Evolutionary conservation across 2,888 invertebrate genomes (phyloP).

Genomic region (Antheraea yamamai): DNA sequence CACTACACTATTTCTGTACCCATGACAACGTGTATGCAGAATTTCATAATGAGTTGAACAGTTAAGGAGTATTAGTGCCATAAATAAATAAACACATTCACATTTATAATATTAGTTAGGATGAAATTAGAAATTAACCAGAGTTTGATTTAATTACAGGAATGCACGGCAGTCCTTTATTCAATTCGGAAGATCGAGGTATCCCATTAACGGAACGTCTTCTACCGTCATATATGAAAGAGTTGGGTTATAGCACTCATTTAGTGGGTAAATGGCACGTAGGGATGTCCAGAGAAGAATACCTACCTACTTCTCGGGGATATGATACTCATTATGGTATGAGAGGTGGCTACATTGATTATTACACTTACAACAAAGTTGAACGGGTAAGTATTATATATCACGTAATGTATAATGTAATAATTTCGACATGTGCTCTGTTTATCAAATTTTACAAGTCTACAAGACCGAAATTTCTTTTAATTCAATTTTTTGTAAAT

Average conservation of each 20-base stretch:
- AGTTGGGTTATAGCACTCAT: conserved; percentile 89
- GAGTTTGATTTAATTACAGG: conserved; percentile 50
- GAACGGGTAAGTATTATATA: conserved; percentile 56
- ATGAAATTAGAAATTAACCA: background rate
- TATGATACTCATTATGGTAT: conserved; percentile 92
- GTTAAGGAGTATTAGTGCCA: no score
- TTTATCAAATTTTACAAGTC: no score
- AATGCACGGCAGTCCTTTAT: conserved; percentile 71
- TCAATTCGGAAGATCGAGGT: conserved; percentile 71
- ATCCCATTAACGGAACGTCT: conserved; percentile 79
- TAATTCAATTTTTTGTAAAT: no score
- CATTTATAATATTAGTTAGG: background rate
- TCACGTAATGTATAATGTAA: background rate
- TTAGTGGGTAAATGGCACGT: conserved; percentile 96
- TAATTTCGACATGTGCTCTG: no score
- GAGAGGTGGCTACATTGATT: conserved; percentile 89
- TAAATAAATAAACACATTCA: no score
- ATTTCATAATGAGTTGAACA: no score
- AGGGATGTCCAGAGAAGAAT: conserved; percentile 88
- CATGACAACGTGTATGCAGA: no score
- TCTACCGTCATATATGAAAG: conserved; percentile 84
- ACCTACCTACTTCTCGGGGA: conserved; percentile 88
- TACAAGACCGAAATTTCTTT: no score
- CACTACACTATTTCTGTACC: no score
- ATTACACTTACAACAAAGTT: conserved; percentile 82